A percentile compares a stretch with the other conserved stretches of the same genome.
These are phyloP conservation scores for Cephalopachus bancanus DNA, from an alignment of 2,797 vertebrate genomes.

Conservation along the genomic window DNA sequence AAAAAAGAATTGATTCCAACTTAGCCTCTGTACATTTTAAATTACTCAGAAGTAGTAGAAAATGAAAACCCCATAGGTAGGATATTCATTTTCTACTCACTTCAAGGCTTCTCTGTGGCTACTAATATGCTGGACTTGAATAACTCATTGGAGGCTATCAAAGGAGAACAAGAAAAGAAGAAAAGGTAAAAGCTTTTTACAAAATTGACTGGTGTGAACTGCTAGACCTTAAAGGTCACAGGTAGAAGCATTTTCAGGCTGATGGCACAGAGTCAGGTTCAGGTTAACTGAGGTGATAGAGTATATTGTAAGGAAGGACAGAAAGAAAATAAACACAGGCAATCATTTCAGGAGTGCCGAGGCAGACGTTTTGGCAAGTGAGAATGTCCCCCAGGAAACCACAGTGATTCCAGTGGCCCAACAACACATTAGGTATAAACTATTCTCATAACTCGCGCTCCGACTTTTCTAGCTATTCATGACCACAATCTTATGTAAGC, in stretches of 20 bases:
- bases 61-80: not conserved
- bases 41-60: slow-evolving; percentile 56
- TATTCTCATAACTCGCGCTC: fast-evolving
- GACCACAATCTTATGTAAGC: not conserved
- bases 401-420: not conserved
- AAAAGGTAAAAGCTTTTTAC: not conserved
- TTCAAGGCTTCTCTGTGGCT: not conserved
- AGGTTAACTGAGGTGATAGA: not conserved
- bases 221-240: not conserved
- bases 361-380: not conserved
- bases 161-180: not conserved
- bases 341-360: not conserved
- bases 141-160: not conserved
- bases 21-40: not conserved
- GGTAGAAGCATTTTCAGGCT: not conserved
- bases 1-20: no score
- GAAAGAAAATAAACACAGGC: not conserved
- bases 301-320: not conserved
- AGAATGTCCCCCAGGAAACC: not conserved
- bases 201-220: not conserved
- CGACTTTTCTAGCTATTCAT: not conserved
- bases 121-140: not conserved
- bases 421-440: no score
- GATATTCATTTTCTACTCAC: slow-evolving; percentile 4
- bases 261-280: not conserved